Evolutionary conservation across 2,888 invertebrate species (phyloP), one percentile per base, ranked within the genome.

Genomic region (Caenorhabditis zanzibari): DNA sequence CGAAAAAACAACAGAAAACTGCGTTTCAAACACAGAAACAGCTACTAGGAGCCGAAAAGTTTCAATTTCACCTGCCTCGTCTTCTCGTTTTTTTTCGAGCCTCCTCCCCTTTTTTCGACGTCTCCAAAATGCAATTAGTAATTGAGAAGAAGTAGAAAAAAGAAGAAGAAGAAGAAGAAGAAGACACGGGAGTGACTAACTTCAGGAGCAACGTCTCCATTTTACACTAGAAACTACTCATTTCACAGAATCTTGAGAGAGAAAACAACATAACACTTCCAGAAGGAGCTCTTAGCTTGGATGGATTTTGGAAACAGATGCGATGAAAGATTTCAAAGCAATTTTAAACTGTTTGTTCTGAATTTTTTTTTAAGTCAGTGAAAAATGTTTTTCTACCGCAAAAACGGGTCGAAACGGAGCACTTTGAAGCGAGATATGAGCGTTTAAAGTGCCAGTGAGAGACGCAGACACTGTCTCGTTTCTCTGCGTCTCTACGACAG

Each of bases 31-130:
- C 24, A 26, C 26, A 26, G 28, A 49, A 32, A 59, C 58, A 32
- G 44, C 41, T 12, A 10, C 24, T 41, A 56, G 32, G 47, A 38
- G 38, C 38, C 38, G 19, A 69, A 82, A 82, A 82, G 81, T 76
- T 76, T 81, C 81, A 73, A 81, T 81, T 81, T 81, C 81, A 81
- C 81, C 81, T 81, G 81, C 74, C 52, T 47, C 74, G 61, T 79
- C 69, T 69, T 75, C 54, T 68, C 68, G 32, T 54, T 28, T 74
- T n/a, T n/a, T 35, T 26, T 49, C 19, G 59, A 54, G 68, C 54
- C 26, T 49, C 22, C 49, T n/a, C n/a, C 52, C 14, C 52, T 14
- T 54, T 54, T 54, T 54, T 26, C 54, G 74, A 68, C 68, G 74
- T 63, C 41, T 38, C 44, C 26, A 75, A 74, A 81, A 81, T 81